phyloP scores from a whole-genome alignment of 1,140 invertebrate genomes.

The Drosophila parabipectinata region DNA sequence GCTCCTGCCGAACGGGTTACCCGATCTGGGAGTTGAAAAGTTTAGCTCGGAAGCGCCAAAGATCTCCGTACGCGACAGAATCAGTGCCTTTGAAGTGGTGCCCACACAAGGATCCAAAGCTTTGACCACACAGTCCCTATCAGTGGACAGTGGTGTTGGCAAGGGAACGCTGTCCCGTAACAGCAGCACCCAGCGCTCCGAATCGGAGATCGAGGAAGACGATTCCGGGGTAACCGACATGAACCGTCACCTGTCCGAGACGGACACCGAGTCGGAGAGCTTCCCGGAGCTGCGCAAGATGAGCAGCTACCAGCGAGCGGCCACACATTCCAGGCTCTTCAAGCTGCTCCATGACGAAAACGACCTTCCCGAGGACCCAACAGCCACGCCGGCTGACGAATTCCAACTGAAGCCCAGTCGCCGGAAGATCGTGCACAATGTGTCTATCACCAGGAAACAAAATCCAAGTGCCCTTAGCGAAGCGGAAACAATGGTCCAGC shows the following conservation, averaged over 20 bases:
- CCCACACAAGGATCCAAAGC: slow-evolving; percentile 25
- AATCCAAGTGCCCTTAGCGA: slow-evolving; percentile 71
- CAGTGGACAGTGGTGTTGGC: slow-evolving; percentile 69
- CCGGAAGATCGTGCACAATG: slow-evolving; percentile 78
- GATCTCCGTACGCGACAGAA: slow-evolving; percentile 77
- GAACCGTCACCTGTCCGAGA: slow-evolving; percentile 88
- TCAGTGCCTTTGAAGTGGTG: slow-evolving; percentile 77
- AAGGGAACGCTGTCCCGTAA: slow-evolving; percentile 76
- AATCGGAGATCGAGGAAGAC: slow-evolving; percentile 87
- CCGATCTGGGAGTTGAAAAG: slow-evolving; percentile 65
- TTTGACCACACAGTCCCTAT: slow-evolving; percentile 61
- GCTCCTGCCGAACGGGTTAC: slow-evolving; percentile 61
- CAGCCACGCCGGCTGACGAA: slow-evolving; percentile 62
- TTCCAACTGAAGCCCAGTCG: slow-evolving; percentile 74
- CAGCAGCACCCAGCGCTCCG: slow-evolving; percentile 83
- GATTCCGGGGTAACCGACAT: slow-evolving; percentile 90
- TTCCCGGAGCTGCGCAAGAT: slow-evolving; percentile 86
- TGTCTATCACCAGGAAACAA: slow-evolving; percentile 77
- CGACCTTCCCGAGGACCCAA: slow-evolving; percentile 73
- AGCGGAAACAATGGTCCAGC: slow-evolving; percentile 70
- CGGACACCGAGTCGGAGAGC: slow-evolving; percentile 87
- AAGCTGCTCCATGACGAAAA: slow-evolving; percentile 87
- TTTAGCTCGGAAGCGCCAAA: slow-evolving; percentile 60
- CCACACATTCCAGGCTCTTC: slow-evolving; percentile 89
- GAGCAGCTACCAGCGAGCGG: slow-evolving; percentile 87